A percentile compares a stretch with the other conserved stretches of the same genome.
Evolutionary conservation across 2,113 vertebrate species (phyloP).

Genomic region (Plecotus auritus): DNA sequence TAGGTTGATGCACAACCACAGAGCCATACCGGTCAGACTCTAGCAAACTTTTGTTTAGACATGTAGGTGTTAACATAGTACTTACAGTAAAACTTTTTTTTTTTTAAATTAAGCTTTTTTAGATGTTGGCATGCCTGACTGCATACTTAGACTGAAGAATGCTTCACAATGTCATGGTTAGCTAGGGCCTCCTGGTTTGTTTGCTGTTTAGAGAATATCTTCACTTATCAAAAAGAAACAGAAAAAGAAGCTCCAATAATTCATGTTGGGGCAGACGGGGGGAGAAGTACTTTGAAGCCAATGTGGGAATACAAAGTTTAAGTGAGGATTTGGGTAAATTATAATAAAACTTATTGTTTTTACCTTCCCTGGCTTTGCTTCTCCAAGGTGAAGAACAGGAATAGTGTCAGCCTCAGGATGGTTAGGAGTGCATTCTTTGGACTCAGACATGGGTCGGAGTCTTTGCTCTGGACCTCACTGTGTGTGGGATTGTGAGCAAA

Average conservation of each 20-base stretch:
- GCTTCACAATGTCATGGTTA: not conserved
- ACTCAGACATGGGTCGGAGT: not conserved
- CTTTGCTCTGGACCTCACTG: not conserved
- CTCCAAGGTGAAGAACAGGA: not conserved
- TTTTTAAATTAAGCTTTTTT: not conserved
- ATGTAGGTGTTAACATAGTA: not conserved
- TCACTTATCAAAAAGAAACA: not conserved
- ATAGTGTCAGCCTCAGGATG: no score
- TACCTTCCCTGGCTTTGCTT: not conserved
- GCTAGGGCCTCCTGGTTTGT: not conserved
- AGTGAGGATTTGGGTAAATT: not conserved
- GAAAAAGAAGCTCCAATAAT: not conserved
- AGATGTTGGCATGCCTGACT: not conserved
- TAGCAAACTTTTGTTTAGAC: slow-evolving; percentile 69
- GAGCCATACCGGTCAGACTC: not conserved
- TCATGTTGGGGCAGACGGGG: not conserved
- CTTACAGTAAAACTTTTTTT: not conserved
- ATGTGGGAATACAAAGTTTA: not conserved
- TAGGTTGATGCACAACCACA: no score
- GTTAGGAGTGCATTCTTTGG: not conserved
- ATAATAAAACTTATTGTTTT: not conserved
- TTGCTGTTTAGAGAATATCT: not conserved
- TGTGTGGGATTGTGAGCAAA: not conserved
- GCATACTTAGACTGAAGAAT: not conserved
- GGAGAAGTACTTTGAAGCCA: not conserved